Conservation (phyloP, 2,113 vertebrate genomes). For the Rhagologus leucostigma region DNA sequence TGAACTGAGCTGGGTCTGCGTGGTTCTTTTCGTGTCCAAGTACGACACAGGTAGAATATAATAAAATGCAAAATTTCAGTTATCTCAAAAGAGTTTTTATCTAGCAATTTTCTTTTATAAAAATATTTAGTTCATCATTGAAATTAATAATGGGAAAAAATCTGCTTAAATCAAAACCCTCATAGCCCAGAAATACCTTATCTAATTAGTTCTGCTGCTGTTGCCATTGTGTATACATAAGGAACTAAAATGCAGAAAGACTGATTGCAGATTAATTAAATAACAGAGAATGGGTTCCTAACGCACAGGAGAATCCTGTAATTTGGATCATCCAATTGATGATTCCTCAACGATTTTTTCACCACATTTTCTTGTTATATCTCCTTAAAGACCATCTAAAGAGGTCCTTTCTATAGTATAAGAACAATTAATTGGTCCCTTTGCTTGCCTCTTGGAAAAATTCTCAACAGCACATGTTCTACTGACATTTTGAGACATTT, state of each 20-base stretch:
- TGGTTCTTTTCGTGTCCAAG: too few species aligned
- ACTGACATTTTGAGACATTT: constrained; percentile 33
- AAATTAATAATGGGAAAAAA: not conserved
- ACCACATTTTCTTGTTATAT: not conserved
- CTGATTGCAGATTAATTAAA: not conserved
- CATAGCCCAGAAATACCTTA: not conserved
- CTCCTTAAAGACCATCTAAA: not conserved
- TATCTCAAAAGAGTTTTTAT: not conserved
- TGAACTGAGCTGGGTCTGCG: too few species aligned
- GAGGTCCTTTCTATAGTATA: not conserved
- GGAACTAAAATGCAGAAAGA: not conserved
- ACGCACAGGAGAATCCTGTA: not conserved
- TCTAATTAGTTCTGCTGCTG: not conserved
- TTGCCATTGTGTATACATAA: not conserved
- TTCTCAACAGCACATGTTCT: not conserved
- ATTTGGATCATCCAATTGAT: not conserved
- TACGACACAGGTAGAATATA: not conserved
- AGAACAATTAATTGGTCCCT: not conserved
- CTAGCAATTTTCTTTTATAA: not conserved
- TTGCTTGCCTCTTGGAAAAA: not conserved
- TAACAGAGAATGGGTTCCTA: not conserved
- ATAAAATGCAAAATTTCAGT: not conserved
- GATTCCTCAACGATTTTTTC: not conserved
- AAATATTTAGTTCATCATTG: not conserved
- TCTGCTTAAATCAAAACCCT: not conserved